Conservation (phyloP, 2,888 invertebrate species). For the Ormyrus pomaceus region DNA sequence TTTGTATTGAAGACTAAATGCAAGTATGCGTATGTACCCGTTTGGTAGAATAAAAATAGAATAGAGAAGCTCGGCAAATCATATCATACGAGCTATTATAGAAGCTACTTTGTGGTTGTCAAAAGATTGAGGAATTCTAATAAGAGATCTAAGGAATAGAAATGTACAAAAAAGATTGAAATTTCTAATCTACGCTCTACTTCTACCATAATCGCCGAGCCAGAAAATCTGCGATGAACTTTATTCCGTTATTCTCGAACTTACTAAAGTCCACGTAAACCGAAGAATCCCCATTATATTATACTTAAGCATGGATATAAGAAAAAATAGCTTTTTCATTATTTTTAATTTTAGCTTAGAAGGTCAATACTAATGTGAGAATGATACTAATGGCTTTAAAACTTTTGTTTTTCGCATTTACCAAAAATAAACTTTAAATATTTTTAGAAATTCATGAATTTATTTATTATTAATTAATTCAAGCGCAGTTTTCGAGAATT, state of each 20-base stretch:
- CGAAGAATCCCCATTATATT: background rate
- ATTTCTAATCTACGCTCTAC: conserved; percentile 44
- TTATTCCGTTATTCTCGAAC: conserved; percentile 5
- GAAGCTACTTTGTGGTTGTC: conserved; percentile 12
- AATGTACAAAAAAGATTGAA: conserved; percentile 11
- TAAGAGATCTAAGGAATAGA: conserved; percentile 12
- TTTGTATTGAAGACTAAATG: background rate
- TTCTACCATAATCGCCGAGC: conserved; percentile 51
- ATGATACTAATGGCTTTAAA: conserved; percentile 7
- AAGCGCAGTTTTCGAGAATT: conserved; percentile 27
- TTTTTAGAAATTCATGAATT: background rate
- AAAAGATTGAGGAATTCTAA: conserved; percentile 19
- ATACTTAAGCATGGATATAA: too few species aligned
- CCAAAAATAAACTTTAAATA: background rate
- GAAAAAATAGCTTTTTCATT: background rate
- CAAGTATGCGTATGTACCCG: conserved; percentile 13
- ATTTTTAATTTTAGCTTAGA: background rate
- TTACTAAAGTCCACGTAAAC: background rate
- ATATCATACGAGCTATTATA: conserved; percentile 31
- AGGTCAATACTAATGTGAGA: background rate
- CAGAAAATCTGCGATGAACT: conserved; percentile 48
- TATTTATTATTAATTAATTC: conserved; percentile 6
- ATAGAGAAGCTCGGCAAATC: conserved; percentile 24
- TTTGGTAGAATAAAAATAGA: conserved; percentile 9
- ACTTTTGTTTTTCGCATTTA: background rate